Base-by-base conservation (phyloP, 2,888 invertebrate genomes). In the Drosophila borealis region DNA sequence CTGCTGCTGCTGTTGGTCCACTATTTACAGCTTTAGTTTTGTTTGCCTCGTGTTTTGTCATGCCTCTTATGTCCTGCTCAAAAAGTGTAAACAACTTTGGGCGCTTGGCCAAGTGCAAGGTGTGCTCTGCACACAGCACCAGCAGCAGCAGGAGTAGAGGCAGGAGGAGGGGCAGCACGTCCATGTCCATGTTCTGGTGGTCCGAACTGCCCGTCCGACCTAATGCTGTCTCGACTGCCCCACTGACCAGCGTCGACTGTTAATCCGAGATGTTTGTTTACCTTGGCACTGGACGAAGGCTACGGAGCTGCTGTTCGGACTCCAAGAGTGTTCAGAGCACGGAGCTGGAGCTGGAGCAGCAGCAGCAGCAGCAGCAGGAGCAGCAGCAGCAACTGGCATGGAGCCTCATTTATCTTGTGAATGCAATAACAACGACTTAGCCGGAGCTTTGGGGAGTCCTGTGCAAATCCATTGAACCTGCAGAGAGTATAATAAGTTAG, bases 81-180 rank as follows among this genome's bases (percentile, higher is more conserved):
- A 74, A 83, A 78, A 81, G 89, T 89, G 90, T 90, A 90, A 91
- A 91, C 91, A 91, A 90, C 89, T 90, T 90, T 91, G 89, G 88
- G 89, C 83, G 73, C 72, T 73, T 49, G 78, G 83, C 83, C 89
- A 89, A 87, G 80, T 78, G 89, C 81, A 87, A 84, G 83, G 87
- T 84, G 89, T 80, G 70, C 72, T 66, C 55, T 46, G 65, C 51
- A 55, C 56, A 59, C 41, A 51, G 21, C 13, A 11, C 29, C 34
- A 42, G 44, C n/a, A 53, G 25, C 2, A 45, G 36, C 10, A 55
- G 21, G 1, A 17, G 17, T 1, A 17, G 17, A 17, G 17, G 17
- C 5, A 44, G 13, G n/a, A 19, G 21, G 14, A 55, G 42, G 13
- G 39, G 39, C 66, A 66, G 66, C 59, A 66, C 71, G 81, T 74